A percentile compares a stretch with the other conserved stretches of the same genome.
Conservation (phyloP, 2,797 vertebrate species). For the Helarctos malayanus region DNA sequence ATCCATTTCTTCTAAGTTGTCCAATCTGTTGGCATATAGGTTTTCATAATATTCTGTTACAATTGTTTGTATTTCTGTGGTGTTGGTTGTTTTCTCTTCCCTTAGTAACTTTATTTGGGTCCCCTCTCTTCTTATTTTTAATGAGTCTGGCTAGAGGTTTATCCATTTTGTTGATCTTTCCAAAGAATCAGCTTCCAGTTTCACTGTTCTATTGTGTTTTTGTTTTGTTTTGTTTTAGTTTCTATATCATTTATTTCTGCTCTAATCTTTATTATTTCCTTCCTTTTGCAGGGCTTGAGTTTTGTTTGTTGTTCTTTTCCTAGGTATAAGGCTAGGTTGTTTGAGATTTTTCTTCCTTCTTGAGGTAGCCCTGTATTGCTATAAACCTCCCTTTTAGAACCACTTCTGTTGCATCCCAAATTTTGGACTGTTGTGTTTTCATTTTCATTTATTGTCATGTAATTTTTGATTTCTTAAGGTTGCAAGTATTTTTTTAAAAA, state of each 20-base stretch:
- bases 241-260: not conserved
- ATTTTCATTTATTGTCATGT: not conserved
- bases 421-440: not conserved
- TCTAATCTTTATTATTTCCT: not conserved
- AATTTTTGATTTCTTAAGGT: not conserved
- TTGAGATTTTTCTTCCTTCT: not conserved
- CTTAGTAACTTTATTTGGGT: not conserved
- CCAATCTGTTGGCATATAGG: not conserved
- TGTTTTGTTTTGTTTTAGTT: not conserved
- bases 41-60: not conserved
- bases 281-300: not conserved
- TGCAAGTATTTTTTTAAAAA: not conserved
- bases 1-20: not conserved
- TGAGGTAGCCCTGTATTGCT: not conserved
- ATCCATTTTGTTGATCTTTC: not conserved
- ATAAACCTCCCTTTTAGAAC: not conserved
- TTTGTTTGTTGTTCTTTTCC: not conserved
- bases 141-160: not conserved
- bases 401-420: not conserved
- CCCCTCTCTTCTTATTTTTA: not conserved
- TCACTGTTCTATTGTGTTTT: not conserved
- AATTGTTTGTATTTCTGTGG: not conserved
- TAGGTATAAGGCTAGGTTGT: not conserved
- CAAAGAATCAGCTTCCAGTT: not conserved
- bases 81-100: not conserved